Conservation (phyloP, 2,888 invertebrate species). For the Synergus gifuensis region DNA sequence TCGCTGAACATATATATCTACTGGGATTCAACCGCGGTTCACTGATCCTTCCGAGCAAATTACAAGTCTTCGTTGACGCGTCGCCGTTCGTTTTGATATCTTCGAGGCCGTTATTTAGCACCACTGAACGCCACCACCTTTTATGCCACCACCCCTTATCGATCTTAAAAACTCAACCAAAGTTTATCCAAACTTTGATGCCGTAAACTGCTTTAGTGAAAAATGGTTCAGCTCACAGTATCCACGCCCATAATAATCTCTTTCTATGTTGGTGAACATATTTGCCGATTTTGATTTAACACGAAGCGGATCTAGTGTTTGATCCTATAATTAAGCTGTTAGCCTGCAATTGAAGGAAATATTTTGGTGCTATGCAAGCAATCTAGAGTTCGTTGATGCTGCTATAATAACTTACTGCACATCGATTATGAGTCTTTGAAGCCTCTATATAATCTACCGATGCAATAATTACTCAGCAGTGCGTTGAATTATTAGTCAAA, state of each 20-base stretch:
- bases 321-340: conserved; percentile 69
- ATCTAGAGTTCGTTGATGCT: conserved; percentile 1
- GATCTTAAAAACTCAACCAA: conserved; percentile 57
- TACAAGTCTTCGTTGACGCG: conserved; percentile 37
- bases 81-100: conserved; percentile 38
- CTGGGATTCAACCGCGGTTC: conserved; percentile 31
- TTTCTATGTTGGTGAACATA: conserved; percentile 44
- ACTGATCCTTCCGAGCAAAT: conserved; percentile 38
- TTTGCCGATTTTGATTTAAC: conserved; percentile 71
- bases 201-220: conserved; percentile 73
- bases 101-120: conserved; percentile 58
- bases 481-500: neutral
- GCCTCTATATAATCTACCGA: neutral
- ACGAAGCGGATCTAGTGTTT: conserved; percentile 63
- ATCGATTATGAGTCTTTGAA: neutral
- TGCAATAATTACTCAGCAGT: neutral
- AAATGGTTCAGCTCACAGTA: conserved; percentile 71
- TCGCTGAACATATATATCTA: conserved; percentile 20
- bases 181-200: conserved; percentile 67
- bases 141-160: conserved; percentile 57
- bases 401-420: neutral
- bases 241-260: conserved; percentile 59
- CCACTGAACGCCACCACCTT: conserved; percentile 36
- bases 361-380: conserved; percentile 51
- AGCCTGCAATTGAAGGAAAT: conserved; percentile 45